Evolutionary conservation across 1,140 invertebrate species (phyloP).

Genomic region (Teleopsis dalmanni): DNA sequence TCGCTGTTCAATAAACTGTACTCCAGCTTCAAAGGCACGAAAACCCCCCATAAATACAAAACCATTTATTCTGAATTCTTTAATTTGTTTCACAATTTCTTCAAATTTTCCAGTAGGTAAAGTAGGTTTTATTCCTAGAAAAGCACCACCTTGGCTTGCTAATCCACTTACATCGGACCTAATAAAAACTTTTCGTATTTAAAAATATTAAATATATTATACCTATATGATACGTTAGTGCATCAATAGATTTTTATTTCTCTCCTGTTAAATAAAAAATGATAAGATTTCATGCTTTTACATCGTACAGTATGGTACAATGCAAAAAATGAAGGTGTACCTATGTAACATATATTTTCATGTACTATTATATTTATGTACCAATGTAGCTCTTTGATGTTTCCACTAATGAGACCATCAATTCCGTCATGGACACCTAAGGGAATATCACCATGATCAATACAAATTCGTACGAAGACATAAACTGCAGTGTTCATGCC

Average conservation of each 20-base stretch:
- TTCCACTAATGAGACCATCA: not conserved
- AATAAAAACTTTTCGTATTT: too few relatives aligned
- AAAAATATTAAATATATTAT: too few relatives aligned
- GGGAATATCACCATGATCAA: slow-evolving; percentile 80
- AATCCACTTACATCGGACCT: slow-evolving; percentile 90
- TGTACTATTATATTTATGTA: too few relatives aligned
- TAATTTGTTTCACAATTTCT: slow-evolving; percentile 67
- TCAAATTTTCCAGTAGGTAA: slow-evolving; percentile 63
- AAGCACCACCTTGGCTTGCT: slow-evolving; percentile 88
- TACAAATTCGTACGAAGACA: slow-evolving; percentile 87
- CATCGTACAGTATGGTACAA: too few relatives aligned
- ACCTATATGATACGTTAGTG: too few relatives aligned
- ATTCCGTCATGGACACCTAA: slow-evolving; percentile 82
- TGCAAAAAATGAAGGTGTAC: too few relatives aligned
- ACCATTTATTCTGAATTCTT: slow-evolving; percentile 81
- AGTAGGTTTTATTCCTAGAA: slow-evolving; percentile 86
- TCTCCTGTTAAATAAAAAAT: too few relatives aligned
- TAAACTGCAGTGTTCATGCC: slow-evolving; percentile 95
- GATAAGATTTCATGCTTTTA: too few relatives aligned
- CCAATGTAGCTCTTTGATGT: not conserved
- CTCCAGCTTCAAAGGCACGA: slow-evolving; percentile 83
- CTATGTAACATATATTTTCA: too few relatives aligned
- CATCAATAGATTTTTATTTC: too few relatives aligned
- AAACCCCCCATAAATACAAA: slow-evolving; percentile 92
- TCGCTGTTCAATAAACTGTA: slow-evolving; percentile 63